Evolutionary conservation across 1,140 invertebrate genomes (phyloP).

Genomic region (Lepidurus apus): DNA sequence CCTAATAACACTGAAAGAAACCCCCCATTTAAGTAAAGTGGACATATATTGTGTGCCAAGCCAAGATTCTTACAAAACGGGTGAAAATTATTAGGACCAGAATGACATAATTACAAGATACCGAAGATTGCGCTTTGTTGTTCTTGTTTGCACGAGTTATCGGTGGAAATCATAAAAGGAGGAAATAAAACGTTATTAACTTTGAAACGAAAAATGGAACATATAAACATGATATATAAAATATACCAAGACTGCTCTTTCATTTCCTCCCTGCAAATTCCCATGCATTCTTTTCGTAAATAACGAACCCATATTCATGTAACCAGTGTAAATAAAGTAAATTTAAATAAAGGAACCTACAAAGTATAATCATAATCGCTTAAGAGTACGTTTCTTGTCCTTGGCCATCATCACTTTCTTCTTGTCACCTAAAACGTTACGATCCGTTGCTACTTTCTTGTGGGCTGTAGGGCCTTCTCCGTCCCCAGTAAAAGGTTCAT

Average conservation of each 20-base stretch:
- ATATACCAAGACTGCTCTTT: background rate
- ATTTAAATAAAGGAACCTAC: background rate
- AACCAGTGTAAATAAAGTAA: conserved; percentile 16
- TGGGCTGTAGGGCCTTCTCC: conserved; percentile 61
- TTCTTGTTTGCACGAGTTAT: background rate
- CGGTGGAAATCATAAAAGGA: background rate
- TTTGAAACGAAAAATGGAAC: background rate
- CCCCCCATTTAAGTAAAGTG: background rate
- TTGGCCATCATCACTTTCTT: conserved; percentile 72
- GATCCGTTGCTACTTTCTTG: conserved; percentile 77
- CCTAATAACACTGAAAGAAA: background rate
- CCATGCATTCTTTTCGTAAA: conserved; percentile 1
- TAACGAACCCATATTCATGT: background rate
- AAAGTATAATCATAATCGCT: conserved; percentile 66
- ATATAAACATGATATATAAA: conserved; percentile 1
- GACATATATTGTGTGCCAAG: conserved; percentile 15
- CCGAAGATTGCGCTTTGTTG: background rate
- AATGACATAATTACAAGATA: background rate
- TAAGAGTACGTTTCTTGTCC: conserved; percentile 80
- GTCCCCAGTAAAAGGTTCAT: conserved; percentile 30
- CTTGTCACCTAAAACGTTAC: conserved; percentile 61
- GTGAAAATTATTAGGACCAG: conserved; percentile 13
- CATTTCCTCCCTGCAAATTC: background rate
- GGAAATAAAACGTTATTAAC: background rate
- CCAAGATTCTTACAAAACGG: conserved; percentile 10